Evolutionary conservation across 2,113 vertebrate species (phyloP).

Genomic region (Solea solea): DNA sequence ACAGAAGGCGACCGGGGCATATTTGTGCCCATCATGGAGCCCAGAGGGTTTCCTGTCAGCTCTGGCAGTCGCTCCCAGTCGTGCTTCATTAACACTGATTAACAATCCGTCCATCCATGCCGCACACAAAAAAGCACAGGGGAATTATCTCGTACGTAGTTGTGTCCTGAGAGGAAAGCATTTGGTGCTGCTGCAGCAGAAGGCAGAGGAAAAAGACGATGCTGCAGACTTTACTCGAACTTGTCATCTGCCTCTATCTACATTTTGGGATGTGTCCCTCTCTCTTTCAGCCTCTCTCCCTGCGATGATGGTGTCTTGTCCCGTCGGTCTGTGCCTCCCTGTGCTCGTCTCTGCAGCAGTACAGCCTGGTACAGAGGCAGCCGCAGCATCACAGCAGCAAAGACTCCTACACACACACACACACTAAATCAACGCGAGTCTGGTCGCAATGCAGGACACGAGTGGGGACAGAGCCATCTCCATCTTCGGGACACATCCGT

Average conservation of each 20-base stretch:
- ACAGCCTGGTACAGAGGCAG: constrained; percentile 52
- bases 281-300: constrained; percentile 18
- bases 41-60: constrained; percentile 55
- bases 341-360: constrained; percentile 59
- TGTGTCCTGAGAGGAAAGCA: background rate
- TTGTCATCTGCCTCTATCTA: constrained; percentile 1
- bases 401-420: background rate
- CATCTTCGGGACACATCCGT: background rate
- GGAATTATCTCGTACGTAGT: constrained; percentile 13
- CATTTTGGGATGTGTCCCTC: constrained; percentile 1
- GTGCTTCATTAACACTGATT: constrained; percentile 60
- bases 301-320: constrained; percentile 26
- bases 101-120: constrained; percentile 56
- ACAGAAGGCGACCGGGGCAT: constrained; percentile 57
- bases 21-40: constrained; percentile 60
- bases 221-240: constrained; percentile 9
- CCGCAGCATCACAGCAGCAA: constrained; percentile 18
- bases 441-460: constrained; percentile 49
- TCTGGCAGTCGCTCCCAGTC: constrained; percentile 29
- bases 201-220: constrained; percentile 2
- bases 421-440: constrained; percentile 29
- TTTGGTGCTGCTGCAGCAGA: constrained; percentile 12
- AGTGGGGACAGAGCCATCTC: background rate
- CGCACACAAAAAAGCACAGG: background rate
- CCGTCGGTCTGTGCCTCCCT: constrained; percentile 47